These are phyloP conservation scores for Nemoura dubitans DNA, from an alignment of 2,888 invertebrate genomes.

Conservation along the genomic window DNA sequence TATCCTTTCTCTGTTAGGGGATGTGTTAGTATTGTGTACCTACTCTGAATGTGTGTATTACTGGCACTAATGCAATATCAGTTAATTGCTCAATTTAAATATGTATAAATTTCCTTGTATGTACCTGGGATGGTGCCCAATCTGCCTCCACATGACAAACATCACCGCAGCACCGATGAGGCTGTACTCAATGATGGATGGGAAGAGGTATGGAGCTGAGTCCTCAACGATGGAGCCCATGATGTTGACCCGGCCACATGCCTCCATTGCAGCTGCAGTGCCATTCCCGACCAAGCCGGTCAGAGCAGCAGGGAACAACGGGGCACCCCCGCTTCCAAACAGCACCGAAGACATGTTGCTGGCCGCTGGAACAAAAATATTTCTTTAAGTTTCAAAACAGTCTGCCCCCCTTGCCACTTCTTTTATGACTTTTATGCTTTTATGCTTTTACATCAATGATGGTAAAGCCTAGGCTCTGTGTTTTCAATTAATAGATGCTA, in stretches of 20 bases:
- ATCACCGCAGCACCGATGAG: conserved; percentile 94
- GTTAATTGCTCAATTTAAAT: no score
- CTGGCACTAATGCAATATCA: no score
- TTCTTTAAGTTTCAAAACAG: background rate
- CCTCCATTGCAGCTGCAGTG: conserved; percentile 8
- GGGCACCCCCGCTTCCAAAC: conserved; percentile 1
- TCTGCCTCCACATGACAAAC: conserved; percentile 96
- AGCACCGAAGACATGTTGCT: conserved; percentile 15
- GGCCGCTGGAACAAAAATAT: background rate
- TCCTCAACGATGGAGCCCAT: conserved; percentile 94
- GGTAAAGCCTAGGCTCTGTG: no score
- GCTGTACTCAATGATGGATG: conserved; percentile 95
- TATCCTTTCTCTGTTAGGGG: no score
- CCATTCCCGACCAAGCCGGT: conserved; percentile 25
- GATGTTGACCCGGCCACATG: conserved; percentile 83
- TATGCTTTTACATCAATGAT: no score
- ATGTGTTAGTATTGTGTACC: no score
- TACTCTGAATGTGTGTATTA: no score
- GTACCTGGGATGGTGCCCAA: conserved; percentile 85
- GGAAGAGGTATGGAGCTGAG: conserved; percentile 93
- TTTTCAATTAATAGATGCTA: no score
- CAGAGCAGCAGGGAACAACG: conserved; percentile 46
- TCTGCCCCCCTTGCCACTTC: no score
- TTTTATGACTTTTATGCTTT: no score
- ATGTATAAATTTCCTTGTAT: no score